A percentile compares a stretch with the other conserved stretches of the same genome.
These are phyloP conservation scores for Rhinatrema bivittatum DNA, from an alignment of 2,797 vertebrate species.

Conservation along the genomic window DNA sequence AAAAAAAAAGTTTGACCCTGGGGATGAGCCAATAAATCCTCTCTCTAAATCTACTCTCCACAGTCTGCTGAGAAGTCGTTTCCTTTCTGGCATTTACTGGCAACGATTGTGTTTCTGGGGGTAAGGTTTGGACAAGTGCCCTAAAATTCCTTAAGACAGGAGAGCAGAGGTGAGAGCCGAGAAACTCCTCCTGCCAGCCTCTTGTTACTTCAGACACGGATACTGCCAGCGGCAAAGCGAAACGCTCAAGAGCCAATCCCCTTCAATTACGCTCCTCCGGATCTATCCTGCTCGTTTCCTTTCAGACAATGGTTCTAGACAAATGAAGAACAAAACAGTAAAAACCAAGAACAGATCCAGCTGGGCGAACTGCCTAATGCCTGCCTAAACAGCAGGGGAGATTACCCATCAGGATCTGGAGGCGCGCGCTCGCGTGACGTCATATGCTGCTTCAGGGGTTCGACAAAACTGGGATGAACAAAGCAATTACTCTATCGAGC, in stretches of 20 bases:
- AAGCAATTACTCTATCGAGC: conserved; percentile 37
- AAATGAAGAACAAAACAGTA: not conserved
- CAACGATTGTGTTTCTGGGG: too few relatives aligned
- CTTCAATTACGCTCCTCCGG: not conserved
- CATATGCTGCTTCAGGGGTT: conserved; percentile 36
- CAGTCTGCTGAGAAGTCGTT: too few relatives aligned
- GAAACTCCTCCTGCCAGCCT: not conserved
- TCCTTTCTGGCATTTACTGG: too few relatives aligned
- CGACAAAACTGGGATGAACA: conserved; percentile 39
- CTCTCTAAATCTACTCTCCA: too few relatives aligned
- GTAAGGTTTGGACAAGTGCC: too few relatives aligned
- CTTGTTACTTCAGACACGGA: not conserved
- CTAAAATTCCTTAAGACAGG: not conserved
- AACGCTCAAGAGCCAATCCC: not conserved
- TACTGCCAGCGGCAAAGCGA: not conserved
- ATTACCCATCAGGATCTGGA: conserved; percentile 45
- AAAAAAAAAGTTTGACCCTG: too few relatives aligned
- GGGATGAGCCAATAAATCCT: too few relatives aligned
- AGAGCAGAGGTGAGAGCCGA: not conserved
- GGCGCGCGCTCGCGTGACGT: conserved; percentile 40
- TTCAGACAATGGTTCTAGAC: not conserved
- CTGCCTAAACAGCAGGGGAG: conserved; percentile 20
- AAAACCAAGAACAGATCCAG: conserved; percentile 29
- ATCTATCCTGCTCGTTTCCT: not conserved
- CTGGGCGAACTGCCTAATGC: conserved; percentile 18